Evolutionary conservation across 2,113 vertebrate species (phyloP).

Genomic region (Stomatorhinus ivindoensis): DNA sequence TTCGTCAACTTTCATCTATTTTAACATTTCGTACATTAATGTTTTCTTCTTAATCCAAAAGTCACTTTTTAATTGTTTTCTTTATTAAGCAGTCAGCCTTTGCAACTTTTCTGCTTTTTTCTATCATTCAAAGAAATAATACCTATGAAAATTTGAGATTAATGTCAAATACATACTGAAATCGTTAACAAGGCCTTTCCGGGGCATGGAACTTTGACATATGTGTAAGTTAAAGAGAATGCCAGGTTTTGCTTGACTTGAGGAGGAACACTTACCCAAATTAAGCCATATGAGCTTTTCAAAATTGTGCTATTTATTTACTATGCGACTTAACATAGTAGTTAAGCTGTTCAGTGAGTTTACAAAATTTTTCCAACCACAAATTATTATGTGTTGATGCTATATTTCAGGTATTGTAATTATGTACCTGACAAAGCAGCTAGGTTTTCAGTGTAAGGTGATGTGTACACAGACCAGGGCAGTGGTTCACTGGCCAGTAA

Average conservation of each 20-base stretch:
- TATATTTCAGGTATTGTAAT: background rate
- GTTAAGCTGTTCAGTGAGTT: background rate
- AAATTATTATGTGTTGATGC: background rate
- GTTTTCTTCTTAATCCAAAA: background rate
- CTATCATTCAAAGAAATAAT: background rate
- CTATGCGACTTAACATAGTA: no score
- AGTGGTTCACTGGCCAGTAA: background rate
- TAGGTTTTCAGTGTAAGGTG: background rate
- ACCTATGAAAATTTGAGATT: background rate
- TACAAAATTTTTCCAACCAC: background rate
- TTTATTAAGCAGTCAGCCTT: background rate
- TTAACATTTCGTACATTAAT: background rate
- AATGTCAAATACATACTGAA: background rate
- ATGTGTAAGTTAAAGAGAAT: background rate
- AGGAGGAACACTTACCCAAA: no score
- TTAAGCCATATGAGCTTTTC: no score
- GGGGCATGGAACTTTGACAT: background rate
- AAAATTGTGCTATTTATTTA: no score
- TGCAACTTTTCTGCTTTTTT: background rate
- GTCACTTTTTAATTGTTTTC: background rate
- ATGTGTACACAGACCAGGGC: background rate
- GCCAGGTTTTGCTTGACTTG: no score
- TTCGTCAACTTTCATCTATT: background rate
- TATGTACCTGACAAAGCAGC: background rate
- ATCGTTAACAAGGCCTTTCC: background rate